Percentiles rank a stretch among this genome's conserved stretches.
phyloP scores from a whole-genome alignment of 1,140 invertebrate species.

The Cyrtorhinus lividipennis region DNA sequence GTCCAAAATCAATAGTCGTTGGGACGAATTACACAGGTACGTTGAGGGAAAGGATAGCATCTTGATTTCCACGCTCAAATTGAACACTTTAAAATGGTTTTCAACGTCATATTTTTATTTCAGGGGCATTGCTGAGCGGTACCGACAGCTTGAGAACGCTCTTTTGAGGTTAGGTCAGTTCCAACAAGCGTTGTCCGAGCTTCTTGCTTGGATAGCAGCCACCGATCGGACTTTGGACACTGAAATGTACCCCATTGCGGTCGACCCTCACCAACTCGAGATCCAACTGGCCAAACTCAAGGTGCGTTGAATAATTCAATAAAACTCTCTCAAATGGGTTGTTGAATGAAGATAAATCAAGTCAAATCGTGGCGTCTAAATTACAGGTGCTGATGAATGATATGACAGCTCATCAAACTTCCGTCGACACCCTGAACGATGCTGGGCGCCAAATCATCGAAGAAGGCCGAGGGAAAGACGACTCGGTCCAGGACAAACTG shows the following conservation, averaged over 20 bases:
- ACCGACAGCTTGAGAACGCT: constrained; percentile 83
- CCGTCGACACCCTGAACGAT: constrained; percentile 87
- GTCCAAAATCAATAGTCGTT: constrained; percentile 74
- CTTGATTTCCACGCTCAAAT: no score
- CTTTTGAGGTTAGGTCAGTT: constrained; percentile 89
- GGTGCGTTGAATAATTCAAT: no score
- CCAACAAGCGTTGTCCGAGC: constrained; percentile 87
- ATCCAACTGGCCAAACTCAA: constrained; percentile 95
- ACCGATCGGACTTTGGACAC: constrained; percentile 69
- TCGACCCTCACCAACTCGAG: constrained; percentile 83
- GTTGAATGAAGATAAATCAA: neutral
- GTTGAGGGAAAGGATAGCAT: neutral
- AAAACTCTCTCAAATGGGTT: no score
- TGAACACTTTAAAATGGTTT: neutral
- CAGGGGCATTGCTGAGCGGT: constrained; percentile 68
- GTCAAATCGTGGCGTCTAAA: no score
- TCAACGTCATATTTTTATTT: neutral
- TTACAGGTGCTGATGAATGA: constrained; percentile 80
- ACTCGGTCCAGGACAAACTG: constrained; percentile 81
- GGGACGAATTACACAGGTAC: constrained; percentile 71
- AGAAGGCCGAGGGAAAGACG: constrained; percentile 60
- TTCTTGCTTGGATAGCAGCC: constrained; percentile 84
- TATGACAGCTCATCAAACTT: constrained; percentile 89
- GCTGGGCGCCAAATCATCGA: constrained; percentile 82
- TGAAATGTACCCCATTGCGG: constrained; percentile 66